These are phyloP conservation scores for Ammodramus savannarum DNA, from an alignment of 2,113 vertebrate species.

Conservation along the genomic window DNA sequence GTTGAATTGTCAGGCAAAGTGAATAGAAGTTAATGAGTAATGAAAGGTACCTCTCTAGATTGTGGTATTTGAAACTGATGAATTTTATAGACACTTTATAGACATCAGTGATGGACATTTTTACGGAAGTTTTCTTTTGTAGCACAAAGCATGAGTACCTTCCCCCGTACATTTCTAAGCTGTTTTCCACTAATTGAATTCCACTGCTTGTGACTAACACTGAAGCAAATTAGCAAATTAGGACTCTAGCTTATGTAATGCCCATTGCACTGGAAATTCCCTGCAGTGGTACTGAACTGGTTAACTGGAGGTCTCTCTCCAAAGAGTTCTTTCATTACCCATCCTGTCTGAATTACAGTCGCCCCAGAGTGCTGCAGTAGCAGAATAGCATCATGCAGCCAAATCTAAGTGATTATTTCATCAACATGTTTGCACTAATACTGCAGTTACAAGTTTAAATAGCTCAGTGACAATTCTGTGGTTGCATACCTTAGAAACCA, in stretches of 20 bases:
- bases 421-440: background rate
- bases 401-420: conserved; percentile 1
- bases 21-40: background rate
- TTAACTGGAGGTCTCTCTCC: background rate
- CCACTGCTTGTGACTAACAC: background rate
- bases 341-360: background rate
- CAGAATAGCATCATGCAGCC: background rate
- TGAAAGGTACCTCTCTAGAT: background rate
- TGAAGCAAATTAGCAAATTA: background rate
- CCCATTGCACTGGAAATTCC: background rate
- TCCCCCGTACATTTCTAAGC: background rate
- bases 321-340: background rate
- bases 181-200: background rate
- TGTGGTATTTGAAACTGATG: background rate
- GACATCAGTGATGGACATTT: background rate
- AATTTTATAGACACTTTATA: background rate
- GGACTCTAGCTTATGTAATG: background rate
- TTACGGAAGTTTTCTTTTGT: background rate
- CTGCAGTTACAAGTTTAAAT: background rate
- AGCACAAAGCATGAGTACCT: background rate
- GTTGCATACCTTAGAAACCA: background rate
- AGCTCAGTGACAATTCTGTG: background rate
- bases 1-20: background rate
- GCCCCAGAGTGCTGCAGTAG: background rate
- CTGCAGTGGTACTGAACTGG: background rate